phyloP scores from a whole-genome alignment of 2,888 invertebrate genomes.

The Mesoligia furuncula region DNA sequence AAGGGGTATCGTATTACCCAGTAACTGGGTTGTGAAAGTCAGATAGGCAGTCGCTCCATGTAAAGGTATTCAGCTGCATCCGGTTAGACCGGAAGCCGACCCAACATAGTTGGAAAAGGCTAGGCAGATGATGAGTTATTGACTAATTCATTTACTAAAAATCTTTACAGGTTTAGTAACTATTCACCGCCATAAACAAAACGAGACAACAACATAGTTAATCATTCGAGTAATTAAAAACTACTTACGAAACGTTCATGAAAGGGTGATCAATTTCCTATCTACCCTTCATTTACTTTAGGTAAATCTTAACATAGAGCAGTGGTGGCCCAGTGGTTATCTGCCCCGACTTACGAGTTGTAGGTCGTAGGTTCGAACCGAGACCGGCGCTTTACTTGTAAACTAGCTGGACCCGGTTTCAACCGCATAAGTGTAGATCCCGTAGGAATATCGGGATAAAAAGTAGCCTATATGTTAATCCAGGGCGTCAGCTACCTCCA shows the following conservation, averaged over 20 bases:
- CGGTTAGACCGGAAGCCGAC: neutral
- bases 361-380: too few relatives aligned
- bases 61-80: neutral
- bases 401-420: too few relatives aligned
- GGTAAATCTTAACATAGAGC: neutral
- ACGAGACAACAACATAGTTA: neutral
- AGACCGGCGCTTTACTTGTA: too few relatives aligned
- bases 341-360: too few relatives aligned
- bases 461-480: too few relatives aligned
- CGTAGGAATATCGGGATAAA: too few relatives aligned
- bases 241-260: neutral
- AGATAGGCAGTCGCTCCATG: neutral
- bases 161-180: neutral
- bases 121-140: too few relatives aligned
- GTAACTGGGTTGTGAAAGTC: neutral
- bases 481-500: too few relatives aligned
- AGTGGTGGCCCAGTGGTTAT: too few relatives aligned
- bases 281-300: conserved; percentile 17
- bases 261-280: conserved; percentile 7
- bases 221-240: conserved; percentile 20
- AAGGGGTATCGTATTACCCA: neutral
- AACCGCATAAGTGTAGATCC: too few relatives aligned
- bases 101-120: neutral
- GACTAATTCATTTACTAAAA: neutral
- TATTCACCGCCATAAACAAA: conserved; percentile 5